Evolutionary conservation across 2,888 invertebrate genomes (phyloP), one percentile per base, ranked within the genome.

Genomic region (Pinctada fucata): DNA sequence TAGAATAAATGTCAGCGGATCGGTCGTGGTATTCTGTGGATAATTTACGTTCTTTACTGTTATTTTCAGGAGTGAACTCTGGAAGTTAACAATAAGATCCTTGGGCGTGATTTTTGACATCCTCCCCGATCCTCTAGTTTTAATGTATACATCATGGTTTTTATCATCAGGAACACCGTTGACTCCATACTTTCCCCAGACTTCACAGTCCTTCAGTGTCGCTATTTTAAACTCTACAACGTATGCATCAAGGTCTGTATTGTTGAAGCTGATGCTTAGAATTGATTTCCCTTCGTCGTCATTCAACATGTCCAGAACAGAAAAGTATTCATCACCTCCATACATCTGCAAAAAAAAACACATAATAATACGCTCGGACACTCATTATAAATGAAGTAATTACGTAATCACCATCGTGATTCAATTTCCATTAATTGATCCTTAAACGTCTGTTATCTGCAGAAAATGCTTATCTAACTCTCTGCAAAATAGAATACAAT

Each of bases 121-220:
- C 50, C 64, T 63, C 45, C 64, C 74, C 2, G 63, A 45, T 8
- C 78, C 78, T 65, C 70, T 78, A 5, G 78, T 78, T 16, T 64
- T 47, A n/a, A 78, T 31, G 10, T 6, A n/a, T 5, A 78, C 47
- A 51, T 74, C 74, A 47, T 64, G 52, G 31, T 69, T 49, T 13
- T 31, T 68, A 3, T 5, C 16, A 13, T 47, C 68, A 10, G 78
- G 78, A 73, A 68, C 68, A 8, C 73, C 58, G 3, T 31, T 31
- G 10, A 10, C 31, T 58, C 72, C 72, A 47, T 10, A 72, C 5
- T 6, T 58, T 16, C 72, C 72, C 16, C 47, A 58, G 5, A 58
- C 10, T 31, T 16, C 45, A 58, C 72, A 72, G 13, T 51, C 58
- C 31, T 31, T 6, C 31, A 8, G 2, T 6, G 72, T 52, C 3